These are phyloP conservation scores for Leptinotarsa haldemani DNA, from an alignment of 2,888 invertebrate species.

Conservation along the genomic window DNA sequence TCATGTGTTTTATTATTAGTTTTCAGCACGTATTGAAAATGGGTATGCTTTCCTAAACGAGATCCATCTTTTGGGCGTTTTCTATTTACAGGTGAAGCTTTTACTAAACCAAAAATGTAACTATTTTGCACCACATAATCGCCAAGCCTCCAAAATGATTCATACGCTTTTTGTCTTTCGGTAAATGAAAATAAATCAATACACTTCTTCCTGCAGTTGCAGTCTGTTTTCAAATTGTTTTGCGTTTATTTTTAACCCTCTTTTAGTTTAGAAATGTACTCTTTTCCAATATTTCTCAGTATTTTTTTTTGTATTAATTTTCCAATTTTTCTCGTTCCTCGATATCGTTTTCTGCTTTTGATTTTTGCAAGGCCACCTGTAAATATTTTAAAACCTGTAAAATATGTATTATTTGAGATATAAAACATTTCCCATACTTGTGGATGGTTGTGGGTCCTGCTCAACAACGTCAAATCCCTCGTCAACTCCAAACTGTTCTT, in stretches of 20 bases:
- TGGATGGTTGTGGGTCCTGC: slow-evolving; percentile 17
- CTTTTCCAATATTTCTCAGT: too few relatives aligned
- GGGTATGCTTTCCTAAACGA: slow-evolving; percentile 12
- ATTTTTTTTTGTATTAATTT: too few relatives aligned
- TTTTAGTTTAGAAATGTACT: too few relatives aligned
- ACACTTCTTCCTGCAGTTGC: slow-evolving; percentile 12
- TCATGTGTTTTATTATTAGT: slow-evolving; percentile 17
- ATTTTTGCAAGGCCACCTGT: slow-evolving; percentile 14
- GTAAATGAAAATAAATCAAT: slow-evolving; percentile 18
- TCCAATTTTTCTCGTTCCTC: not conserved
- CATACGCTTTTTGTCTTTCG: slow-evolving; percentile 22
- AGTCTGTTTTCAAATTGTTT: too few relatives aligned
- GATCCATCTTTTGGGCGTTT: slow-evolving; percentile 21
- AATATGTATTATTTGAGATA: slow-evolving; percentile 15
- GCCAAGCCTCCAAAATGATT: slow-evolving; percentile 21
- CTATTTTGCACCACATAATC: slow-evolving; percentile 17
- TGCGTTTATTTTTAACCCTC: slow-evolving; percentile 1
- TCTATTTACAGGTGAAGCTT: slow-evolving; percentile 11
- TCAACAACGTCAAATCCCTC: slow-evolving; percentile 14
- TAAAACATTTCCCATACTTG: slow-evolving; percentile 12
- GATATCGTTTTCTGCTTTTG: not conserved
- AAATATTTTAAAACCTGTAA: slow-evolving; percentile 9
- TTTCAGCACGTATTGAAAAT: slow-evolving; percentile 8
- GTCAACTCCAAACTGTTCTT: slow-evolving; percentile 5
- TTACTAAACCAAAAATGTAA: slow-evolving; percentile 15